Evolutionary conservation across 2,113 vertebrate genomes (phyloP).

Genomic region (Zosterops japonicus): DNA sequence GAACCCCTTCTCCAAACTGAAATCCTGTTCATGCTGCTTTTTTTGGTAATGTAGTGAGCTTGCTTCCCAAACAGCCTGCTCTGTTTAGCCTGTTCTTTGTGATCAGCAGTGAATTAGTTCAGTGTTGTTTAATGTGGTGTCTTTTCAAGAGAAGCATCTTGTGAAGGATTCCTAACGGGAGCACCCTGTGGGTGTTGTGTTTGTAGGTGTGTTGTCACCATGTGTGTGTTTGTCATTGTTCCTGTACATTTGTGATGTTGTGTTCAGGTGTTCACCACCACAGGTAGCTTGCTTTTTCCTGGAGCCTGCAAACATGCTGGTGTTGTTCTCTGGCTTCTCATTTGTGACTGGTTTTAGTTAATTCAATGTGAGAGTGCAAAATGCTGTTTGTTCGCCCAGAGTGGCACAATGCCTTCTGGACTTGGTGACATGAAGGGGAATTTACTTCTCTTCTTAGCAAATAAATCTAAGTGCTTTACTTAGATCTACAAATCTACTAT

Average conservation of each 20-base stretch:
- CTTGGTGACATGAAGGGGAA: neutral
- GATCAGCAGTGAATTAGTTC: neutral
- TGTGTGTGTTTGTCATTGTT: neutral
- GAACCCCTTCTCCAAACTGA: slow-evolving; percentile 32
- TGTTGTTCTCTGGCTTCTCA: neutral
- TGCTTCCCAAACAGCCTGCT: slow-evolving; percentile 7
- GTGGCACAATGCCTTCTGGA: neutral
- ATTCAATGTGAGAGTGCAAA: neutral
- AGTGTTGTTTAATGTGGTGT: neutral
- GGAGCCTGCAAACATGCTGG: neutral
- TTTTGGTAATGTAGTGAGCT: neutral
- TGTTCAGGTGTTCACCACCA: neutral
- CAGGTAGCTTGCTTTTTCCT: slow-evolving; percentile 3
- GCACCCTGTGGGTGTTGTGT: neutral
- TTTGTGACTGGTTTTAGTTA: neutral
- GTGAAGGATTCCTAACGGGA: neutral
- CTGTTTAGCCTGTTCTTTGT: neutral
- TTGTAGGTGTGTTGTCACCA: neutral
- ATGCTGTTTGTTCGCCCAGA: neutral
- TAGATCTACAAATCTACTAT: neutral
- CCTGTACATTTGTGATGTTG: neutral
- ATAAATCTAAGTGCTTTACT: neutral
- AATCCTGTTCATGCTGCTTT: neutral
- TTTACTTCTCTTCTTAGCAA: neutral
- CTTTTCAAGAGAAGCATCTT: neutral